A percentile compares a stretch with the other conserved stretches of the same genome.
These are phyloP conservation scores for Diadegma fenestrale DNA, from an alignment of 2,888 invertebrate species.

Conservation along the genomic window DNA sequence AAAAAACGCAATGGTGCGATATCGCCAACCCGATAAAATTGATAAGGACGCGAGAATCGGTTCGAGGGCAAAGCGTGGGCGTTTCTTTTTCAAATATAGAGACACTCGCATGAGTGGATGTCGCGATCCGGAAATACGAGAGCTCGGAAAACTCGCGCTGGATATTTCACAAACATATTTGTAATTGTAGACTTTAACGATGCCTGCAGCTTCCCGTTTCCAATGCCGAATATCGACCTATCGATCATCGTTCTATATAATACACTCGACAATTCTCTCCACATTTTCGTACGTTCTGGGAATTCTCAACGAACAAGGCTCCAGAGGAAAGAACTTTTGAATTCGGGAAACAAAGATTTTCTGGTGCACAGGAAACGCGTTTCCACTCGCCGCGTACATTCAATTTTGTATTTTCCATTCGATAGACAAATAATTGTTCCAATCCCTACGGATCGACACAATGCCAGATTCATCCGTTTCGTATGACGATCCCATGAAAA, in stretches of 20 bases:
- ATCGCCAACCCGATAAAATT: slow-evolving; percentile 69
- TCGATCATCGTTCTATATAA: background rate
- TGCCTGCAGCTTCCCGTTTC: slow-evolving; percentile 6
- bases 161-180: slow-evolving; percentile 13
- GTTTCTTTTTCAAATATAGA: background rate
- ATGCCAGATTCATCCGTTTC: background rate
- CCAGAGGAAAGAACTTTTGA: background rate
- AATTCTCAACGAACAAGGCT: slow-evolving; percentile 13
- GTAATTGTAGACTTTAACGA: slow-evolving; percentile 28
- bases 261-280: background rate
- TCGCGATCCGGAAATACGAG: slow-evolving; percentile 9
- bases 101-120: background rate
- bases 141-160: background rate
- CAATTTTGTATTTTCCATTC: slow-evolving; percentile 19
- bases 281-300: background rate
- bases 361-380: slow-evolving; percentile 10
- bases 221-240: background rate
- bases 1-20: slow-evolving; percentile 66
- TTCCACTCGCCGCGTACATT: background rate
- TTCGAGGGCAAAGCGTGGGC: background rate
- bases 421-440: background rate
- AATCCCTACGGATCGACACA: background rate
- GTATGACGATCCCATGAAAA: background rate
- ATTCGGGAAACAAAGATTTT: slow-evolving; percentile 34
- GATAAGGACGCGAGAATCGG: slow-evolving; percentile 63